These are phyloP conservation scores for Pachycephala philippinensis DNA, from an alignment of 2,113 vertebrate genomes.

Conservation along the genomic window DNA sequence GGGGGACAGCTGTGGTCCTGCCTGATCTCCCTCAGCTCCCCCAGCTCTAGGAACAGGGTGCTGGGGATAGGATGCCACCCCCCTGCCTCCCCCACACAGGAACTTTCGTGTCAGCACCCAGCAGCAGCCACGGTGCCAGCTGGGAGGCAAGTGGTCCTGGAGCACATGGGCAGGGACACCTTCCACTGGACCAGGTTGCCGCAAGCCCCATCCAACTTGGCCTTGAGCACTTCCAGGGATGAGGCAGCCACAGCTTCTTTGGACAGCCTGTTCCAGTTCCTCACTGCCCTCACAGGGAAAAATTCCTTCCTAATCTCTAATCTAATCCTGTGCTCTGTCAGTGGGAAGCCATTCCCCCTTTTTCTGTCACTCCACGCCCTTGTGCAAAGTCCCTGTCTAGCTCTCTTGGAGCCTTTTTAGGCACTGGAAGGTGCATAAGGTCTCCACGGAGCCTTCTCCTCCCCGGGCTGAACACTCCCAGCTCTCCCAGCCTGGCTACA, in stretches of 20 bases:
- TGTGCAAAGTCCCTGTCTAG: background rate
- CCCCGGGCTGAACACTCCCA: background rate
- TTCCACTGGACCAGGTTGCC: background rate
- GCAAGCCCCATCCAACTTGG: background rate
- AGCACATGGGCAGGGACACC: background rate
- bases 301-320: background rate
- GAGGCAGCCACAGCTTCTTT: background rate
- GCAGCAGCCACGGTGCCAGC: accelerated
- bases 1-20: background rate
- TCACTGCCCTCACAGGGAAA: background rate
- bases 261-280: background rate
- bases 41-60: accelerated
- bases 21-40: background rate
- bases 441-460: background rate
- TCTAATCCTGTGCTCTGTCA: background rate
- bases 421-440: background rate
- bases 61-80: background rate
- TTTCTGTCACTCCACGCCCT: background rate
- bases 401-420: background rate
- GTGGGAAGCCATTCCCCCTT: background rate
- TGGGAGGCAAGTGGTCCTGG: accelerated
- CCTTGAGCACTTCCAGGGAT: background rate
- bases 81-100: background rate
- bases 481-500: background rate
- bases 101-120: background rate